Evolutionary conservation across 2,113 vertebrate genomes (phyloP).

Genomic region (Gnathonemus echidnorhynchus): DNA sequence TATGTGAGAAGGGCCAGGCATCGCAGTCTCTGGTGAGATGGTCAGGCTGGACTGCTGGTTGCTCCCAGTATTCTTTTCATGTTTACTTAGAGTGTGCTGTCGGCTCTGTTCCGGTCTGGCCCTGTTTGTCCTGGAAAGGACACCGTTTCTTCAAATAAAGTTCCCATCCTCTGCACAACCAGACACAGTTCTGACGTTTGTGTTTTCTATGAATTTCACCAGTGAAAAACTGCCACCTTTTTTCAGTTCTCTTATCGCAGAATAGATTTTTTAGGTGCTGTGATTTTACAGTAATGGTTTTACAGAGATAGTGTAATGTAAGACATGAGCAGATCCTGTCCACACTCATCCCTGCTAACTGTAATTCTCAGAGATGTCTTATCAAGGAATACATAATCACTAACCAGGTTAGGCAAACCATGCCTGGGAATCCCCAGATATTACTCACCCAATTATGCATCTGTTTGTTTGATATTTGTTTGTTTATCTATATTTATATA

Average conservation of each 20-base stretch:
- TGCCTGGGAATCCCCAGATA: background rate
- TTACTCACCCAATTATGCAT: background rate
- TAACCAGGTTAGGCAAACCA: background rate
- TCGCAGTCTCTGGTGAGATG: background rate
- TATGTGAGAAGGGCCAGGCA: background rate
- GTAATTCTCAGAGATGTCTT: background rate
- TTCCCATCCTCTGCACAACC: background rate
- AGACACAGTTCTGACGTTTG: background rate
- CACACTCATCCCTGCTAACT: background rate
- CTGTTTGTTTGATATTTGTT: background rate
- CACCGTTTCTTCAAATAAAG: background rate
- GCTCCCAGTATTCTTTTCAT: background rate
- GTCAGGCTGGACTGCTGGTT: background rate
- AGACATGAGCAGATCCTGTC: background rate
- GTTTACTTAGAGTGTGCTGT: background rate
- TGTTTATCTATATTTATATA: background rate
- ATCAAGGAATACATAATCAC: background rate
- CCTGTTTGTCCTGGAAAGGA: background rate
- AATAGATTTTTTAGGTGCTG: background rate
- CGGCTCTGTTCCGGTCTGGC: background rate
- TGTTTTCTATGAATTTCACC: background rate
- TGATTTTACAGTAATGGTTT: background rate
- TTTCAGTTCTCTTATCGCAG: background rate
- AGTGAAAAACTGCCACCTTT: background rate
- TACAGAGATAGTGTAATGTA: background rate